Evolutionary conservation across 2,797 vertebrate species (phyloP), one percentile per base, ranked within the genome.

Genomic region (Protonibea diacanthus): DNA sequence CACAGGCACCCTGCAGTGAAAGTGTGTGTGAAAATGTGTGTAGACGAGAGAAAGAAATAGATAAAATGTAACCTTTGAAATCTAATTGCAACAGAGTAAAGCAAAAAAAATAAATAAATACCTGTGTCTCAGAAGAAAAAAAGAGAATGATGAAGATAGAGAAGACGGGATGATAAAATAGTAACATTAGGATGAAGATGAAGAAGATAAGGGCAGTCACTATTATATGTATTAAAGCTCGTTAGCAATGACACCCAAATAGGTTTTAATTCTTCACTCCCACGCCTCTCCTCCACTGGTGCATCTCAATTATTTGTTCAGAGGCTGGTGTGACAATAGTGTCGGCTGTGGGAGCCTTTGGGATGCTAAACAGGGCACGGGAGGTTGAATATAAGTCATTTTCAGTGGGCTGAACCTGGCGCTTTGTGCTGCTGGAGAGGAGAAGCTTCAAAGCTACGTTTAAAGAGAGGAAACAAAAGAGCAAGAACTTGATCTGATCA

Each of bases 251-350:
- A 88, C 74, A 69, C 65, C 57, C 57, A 80, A 82, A 90, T 77
- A 71, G 76, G 56, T 86, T 91, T 87, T 86, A 84, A 86, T 87
- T 88, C 71, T 68, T 84, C 82, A 63, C 95, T 96, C 94, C 94
- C 95, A 90, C 94, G 92, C 88, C 85, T 95, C 92, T 90, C 87
- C 88, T 93, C 93, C 94, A 92, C 94, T 95, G 94, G 94, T 95
- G 95, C 95, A 96, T 97, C 95, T 96, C 95, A 97, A 96, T 97
- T 96, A 96, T 97, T 97, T 97, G 96, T 96, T 97, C 96, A 96
- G 96, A 95, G 89, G 89, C 95, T 94, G 93, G 95, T 93, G 94
- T 94, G 88, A 92, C 88, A 89, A 87, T 88, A 53, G 85, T 61
- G 85, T 83, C 73, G 79, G 85, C 83, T 82, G 57, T 65, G 55